A percentile compares a stretch with the other conserved stretches of the same genome.
phyloP scores from a whole-genome alignment of 2,113 vertebrate species.

The Tretioscincus oriximinensis region DNA sequence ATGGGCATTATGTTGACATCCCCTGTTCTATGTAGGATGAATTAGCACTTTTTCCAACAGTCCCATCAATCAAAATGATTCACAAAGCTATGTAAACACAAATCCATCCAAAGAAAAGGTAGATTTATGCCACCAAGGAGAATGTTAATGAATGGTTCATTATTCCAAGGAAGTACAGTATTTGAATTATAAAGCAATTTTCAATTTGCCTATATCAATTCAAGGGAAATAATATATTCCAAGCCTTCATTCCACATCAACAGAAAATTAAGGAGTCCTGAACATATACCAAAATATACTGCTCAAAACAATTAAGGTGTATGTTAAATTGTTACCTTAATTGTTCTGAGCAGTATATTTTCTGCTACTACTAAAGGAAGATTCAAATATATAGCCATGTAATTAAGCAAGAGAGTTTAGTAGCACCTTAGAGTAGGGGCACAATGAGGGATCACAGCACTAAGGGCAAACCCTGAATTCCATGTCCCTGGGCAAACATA shows the following conservation, averaged over 20 bases:
- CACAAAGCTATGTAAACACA: not conserved
- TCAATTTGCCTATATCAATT: not conserved
- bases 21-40: too few relatives aligned
- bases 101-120: not conserved
- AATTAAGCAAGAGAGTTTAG: too few relatives aligned
- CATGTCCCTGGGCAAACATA: too few relatives aligned
- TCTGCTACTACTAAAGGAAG: not conserved
- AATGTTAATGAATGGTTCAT: not conserved
- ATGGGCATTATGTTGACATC: too few relatives aligned
- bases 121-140: slow-evolving; percentile 7
- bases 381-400: not conserved
- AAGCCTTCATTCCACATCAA: not conserved
- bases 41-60: slow-evolving; percentile 2
- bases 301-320: too few relatives aligned
- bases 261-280: not conserved
- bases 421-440: too few relatives aligned
- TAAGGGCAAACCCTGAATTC: too few relatives aligned
- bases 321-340: too few relatives aligned
- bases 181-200: not conserved
- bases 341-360: too few relatives aligned
- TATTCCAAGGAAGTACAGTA: not conserved
- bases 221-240: not conserved
- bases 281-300: not conserved
- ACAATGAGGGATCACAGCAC: too few relatives aligned
- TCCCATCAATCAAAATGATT: slow-evolving; percentile 15